Evolutionary conservation across 2,797 vertebrate species (phyloP).

Genomic region (Cebuella pygmaea): DNA sequence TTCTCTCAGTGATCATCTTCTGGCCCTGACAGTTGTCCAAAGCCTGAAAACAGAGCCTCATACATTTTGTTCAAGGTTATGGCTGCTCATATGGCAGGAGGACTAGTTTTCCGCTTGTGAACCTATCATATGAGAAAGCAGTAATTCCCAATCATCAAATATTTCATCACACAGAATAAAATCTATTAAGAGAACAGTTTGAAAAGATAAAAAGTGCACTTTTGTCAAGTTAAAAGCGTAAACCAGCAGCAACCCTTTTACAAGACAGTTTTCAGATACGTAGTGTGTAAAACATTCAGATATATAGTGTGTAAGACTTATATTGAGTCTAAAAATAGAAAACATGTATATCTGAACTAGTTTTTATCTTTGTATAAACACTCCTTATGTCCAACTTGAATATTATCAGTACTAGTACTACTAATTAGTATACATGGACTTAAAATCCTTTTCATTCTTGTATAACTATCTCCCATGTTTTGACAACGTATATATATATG

Average conservation of each 20-base stretch:
- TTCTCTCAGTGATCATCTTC: not conserved
- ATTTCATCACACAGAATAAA: not conserved
- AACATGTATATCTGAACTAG: not conserved
- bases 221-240: not conserved
- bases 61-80: not conserved
- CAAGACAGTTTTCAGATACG: not conserved
- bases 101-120: not conserved
- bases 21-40: not conserved
- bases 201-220: not conserved
- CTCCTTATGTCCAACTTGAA: not conserved
- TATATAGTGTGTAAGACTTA: not conserved
- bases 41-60: not conserved
- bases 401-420: not conserved
- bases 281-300: not conserved
- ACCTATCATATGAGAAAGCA: not conserved
- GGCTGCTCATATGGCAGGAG: not conserved
- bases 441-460: not conserved
- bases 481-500: not conserved
- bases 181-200: not conserved
- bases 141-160: not conserved
- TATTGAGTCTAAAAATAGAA: not conserved
- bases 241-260: not conserved
- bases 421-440: not conserved
- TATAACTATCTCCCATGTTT: not conserved
- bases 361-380: not conserved